Percentiles rank a stretch among this genome's conserved stretches.
phyloP scores from a whole-genome alignment of 2,797 vertebrate species.

The Clarias fuscus region DNA sequence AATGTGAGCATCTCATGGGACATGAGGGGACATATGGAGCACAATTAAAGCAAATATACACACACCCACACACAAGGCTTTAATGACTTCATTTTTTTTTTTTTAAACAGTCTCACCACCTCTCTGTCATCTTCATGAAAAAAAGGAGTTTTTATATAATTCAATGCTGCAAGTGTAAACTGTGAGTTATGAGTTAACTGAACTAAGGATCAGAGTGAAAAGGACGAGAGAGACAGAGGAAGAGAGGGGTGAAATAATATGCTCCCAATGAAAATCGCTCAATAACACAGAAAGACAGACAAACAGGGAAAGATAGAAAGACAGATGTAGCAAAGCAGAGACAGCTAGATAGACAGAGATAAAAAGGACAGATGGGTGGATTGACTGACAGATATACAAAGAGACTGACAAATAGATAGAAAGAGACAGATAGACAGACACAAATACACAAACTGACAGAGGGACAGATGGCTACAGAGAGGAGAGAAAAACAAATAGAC shows the following conservation, averaged over 20 bases:
- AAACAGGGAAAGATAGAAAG: neutral
- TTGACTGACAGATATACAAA: neutral
- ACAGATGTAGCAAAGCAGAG: neutral
- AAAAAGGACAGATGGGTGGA: neutral
- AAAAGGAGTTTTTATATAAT: neutral
- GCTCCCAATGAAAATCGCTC: neutral
- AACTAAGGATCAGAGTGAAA: neutral
- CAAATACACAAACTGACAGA: neutral
- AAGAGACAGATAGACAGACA: neutral
- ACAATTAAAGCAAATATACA: neutral
- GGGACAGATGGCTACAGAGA: neutral
- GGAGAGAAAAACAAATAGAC: neutral
- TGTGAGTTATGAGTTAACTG: neutral
- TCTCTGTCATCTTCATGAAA: neutral
- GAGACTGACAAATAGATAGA: neutral
- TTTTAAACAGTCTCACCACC: neutral
- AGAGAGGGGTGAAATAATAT: neutral
- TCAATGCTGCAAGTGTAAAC: neutral
- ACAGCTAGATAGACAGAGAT: neutral
- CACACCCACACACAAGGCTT: neutral
- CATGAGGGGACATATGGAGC: slow-evolving; percentile 53
- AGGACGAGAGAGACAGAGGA: neutral
- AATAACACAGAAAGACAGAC: neutral
- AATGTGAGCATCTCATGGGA: slow-evolving; percentile 44
- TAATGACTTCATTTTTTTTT: neutral